phyloP scores from a whole-genome alignment of 1,140 invertebrate genomes.

The Limonius californicus region DNA sequence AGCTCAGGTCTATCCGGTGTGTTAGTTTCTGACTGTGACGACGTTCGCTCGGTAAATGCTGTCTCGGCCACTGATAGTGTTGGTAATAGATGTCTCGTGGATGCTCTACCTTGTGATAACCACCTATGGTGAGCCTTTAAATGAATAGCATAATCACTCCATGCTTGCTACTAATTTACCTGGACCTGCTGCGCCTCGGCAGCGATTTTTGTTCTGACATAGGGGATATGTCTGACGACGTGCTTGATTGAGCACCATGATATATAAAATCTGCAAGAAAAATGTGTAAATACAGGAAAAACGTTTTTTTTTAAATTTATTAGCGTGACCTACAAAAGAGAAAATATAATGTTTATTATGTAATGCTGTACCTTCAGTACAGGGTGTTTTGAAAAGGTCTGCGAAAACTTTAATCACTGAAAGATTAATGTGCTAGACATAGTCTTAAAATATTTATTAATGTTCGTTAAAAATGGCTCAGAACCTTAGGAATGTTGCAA shows the following conservation, averaged over 20 bases:
- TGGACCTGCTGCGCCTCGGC: constrained; percentile 63
- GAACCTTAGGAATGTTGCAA: too few species aligned
- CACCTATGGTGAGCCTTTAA: constrained; percentile 47
- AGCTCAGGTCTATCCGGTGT: constrained; percentile 54
- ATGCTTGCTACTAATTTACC: constrained; percentile 46
- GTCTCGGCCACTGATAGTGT: constrained; percentile 60
- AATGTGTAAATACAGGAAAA: too few species aligned
- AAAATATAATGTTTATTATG: too few species aligned
- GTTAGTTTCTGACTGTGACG: constrained; percentile 36
- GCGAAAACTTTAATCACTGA: too few species aligned
- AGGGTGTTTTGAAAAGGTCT: too few species aligned
- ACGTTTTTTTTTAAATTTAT: too few species aligned
- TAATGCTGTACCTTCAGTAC: too few species aligned
- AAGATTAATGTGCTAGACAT: too few species aligned
- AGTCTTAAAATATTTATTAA: too few species aligned
- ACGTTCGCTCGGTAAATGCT: constrained; percentile 49
- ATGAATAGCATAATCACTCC: background rate
- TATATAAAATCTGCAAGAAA: constrained; percentile 71
- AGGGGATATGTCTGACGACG: constrained; percentile 71
- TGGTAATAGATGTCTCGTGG: constrained; percentile 50
- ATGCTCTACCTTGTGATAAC: constrained; percentile 58
- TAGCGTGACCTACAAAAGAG: too few species aligned
- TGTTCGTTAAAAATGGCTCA: too few species aligned
- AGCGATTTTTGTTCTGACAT: constrained; percentile 75
- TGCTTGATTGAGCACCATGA: constrained; percentile 70